phyloP scores from a whole-genome alignment of 2,113 vertebrate genomes.

The Penelope pileata region DNA sequence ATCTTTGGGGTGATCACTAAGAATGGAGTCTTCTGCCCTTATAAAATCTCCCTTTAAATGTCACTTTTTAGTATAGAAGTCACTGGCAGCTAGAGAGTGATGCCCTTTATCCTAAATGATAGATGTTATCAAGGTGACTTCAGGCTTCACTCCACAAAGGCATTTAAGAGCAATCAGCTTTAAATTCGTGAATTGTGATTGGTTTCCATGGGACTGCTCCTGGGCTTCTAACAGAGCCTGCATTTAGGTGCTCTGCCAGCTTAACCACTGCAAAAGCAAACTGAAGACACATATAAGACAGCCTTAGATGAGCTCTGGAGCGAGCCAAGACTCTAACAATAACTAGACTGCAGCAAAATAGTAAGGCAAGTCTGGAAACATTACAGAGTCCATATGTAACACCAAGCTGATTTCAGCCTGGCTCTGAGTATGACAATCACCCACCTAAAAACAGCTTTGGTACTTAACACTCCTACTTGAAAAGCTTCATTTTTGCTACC shows the following conservation, averaged over 20 bases:
- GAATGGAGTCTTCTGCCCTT: background rate
- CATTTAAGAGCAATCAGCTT: conserved; percentile 12
- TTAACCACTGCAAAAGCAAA: background rate
- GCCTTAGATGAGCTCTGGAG: background rate
- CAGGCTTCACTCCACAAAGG: conserved; percentile 1
- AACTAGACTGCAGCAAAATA: conserved; percentile 19
- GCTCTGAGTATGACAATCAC: background rate
- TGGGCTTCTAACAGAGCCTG: background rate
- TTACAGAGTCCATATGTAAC: background rate
- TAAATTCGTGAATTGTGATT: background rate
- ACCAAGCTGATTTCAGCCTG: background rate
- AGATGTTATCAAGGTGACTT: conserved; percentile 16
- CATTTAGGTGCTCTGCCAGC: background rate
- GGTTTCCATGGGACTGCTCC: background rate
- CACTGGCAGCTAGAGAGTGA: background rate
- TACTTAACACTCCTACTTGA: background rate
- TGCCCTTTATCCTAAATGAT: background rate
- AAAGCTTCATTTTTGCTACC: background rate
- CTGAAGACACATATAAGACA: background rate
- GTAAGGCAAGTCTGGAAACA: background rate
- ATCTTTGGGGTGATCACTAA: background rate
- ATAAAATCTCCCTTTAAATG: too few relatives aligned
- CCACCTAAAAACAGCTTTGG: background rate
- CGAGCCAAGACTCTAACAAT: background rate
- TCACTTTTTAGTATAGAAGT: background rate